Percentiles rank a stretch among this genome's conserved stretches.
Conservation (phyloP, 2,113 vertebrate genomes). For the Saccopteryx bilineata region DNA sequence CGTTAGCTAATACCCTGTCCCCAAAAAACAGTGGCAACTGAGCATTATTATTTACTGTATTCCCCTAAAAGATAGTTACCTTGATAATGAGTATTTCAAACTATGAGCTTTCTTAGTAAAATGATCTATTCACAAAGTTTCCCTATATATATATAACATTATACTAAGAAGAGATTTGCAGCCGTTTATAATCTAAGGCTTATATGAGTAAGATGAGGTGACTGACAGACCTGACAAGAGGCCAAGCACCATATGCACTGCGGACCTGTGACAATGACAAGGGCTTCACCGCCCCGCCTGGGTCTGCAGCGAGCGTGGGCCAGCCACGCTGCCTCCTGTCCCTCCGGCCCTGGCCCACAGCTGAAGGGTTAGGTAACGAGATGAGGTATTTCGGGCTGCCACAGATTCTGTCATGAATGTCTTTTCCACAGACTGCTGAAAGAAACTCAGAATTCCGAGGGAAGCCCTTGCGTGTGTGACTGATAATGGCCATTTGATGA, state of each 20-base stretch:
- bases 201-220: background rate
- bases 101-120: background rate
- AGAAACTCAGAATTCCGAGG: background rate
- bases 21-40: slow-evolving; percentile 46
- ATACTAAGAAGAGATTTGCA: background rate
- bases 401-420: background rate
- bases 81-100: background rate
- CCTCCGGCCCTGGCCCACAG: slow-evolving; percentile 7
- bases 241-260: background rate
- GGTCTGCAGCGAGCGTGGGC: background rate
- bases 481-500: slow-evolving; percentile 32
- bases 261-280: background rate
- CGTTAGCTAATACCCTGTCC: slow-evolving; percentile 21
- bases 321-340: background rate
- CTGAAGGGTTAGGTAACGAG: background rate
- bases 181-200: background rate
- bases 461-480: background rate
- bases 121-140: background rate
- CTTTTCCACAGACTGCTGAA: slow-evolving; percentile 16
- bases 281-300: background rate
- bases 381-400: background rate
- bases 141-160: background rate
- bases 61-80: background rate
- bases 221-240: slow-evolving; percentile 21
- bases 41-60: background rate